Evolutionary conservation across 2,888 invertebrate genomes (phyloP).

Genomic region (Rambutsinella grinnellia): DNA sequence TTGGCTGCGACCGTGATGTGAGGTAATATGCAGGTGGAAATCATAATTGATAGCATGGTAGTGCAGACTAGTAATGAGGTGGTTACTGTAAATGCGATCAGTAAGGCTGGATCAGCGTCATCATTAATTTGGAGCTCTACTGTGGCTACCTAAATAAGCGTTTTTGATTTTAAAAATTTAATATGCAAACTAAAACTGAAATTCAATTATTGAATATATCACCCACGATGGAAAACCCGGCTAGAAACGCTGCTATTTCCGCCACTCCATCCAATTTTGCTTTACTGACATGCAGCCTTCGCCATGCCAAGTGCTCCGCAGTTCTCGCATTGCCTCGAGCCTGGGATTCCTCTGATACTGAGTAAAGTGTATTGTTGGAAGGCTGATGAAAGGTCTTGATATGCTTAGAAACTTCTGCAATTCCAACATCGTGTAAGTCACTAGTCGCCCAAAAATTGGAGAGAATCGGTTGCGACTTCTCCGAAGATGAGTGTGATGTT

Average conservation of each 20-base stretch:
- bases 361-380: too few species aligned
- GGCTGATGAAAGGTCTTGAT: neutral
- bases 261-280: slow-evolving; percentile 56
- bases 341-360: slow-evolving; percentile 45
- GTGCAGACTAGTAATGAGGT: slow-evolving; percentile 58
- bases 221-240: slow-evolving; percentile 62
- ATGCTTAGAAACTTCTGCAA: neutral
- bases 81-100: slow-evolving; percentile 53
- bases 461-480: too few species aligned
- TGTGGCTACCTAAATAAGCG: slow-evolving; percentile 50
- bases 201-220: slow-evolving; percentile 14
- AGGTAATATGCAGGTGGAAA: slow-evolving; percentile 45
- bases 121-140: slow-evolving; percentile 62
- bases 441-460: slow-evolving; percentile 14
- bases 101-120: slow-evolving; percentile 52
- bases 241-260: slow-evolving; percentile 57
- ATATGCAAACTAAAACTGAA: neutral
- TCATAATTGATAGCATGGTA: slow-evolving; percentile 58
- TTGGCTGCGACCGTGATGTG: slow-evolving; percentile 56
- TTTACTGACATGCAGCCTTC: slow-evolving; percentile 59
- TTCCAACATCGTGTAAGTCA: slow-evolving; percentile 18
- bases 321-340: slow-evolving; percentile 61
- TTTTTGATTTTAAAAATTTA: neutral
- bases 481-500: too few species aligned
- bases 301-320: slow-evolving; percentile 59